Conservation (phyloP, 2,797 vertebrate species). For the Gallinago stenura region DNA sequence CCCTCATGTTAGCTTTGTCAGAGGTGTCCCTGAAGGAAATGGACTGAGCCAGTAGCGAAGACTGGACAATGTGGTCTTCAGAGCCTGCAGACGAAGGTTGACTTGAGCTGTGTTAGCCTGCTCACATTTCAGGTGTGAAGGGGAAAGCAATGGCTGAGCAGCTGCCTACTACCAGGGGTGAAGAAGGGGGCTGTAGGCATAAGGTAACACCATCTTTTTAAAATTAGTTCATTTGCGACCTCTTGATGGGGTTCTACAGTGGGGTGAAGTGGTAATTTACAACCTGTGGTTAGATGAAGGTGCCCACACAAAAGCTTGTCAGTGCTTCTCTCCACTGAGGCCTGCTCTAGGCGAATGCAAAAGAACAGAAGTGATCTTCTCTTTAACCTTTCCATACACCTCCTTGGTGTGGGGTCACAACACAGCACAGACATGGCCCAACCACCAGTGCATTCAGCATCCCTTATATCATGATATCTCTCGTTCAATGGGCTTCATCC, state of each 20-base stretch:
- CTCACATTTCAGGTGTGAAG: neutral
- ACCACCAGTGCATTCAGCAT: neutral
- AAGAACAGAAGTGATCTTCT: neutral
- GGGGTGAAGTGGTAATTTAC: neutral
- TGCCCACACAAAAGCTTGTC: neutral
- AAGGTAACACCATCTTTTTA: neutral
- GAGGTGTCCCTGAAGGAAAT: neutral
- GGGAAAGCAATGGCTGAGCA: neutral
- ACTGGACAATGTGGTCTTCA: neutral
- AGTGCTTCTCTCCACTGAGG: neutral
- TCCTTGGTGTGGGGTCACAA: neutral
- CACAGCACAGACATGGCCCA: rapidly evolving
- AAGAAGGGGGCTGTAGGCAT: neutral
- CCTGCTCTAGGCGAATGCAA: neutral
- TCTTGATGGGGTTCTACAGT: neutral
- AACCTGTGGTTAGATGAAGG: rapidly evolving
- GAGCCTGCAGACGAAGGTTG: neutral
- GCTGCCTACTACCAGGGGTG: neutral
- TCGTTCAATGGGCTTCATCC: neutral
- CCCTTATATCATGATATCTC: rapidly evolving
- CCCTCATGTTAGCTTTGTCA: neutral
- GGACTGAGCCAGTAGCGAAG: neutral
- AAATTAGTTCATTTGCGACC: neutral
- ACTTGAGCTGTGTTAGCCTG: neutral
- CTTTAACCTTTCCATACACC: neutral